Evolutionary conservation across 2,113 vertebrate genomes (phyloP).

Genomic region (Pristiophorus japonicus): DNA sequence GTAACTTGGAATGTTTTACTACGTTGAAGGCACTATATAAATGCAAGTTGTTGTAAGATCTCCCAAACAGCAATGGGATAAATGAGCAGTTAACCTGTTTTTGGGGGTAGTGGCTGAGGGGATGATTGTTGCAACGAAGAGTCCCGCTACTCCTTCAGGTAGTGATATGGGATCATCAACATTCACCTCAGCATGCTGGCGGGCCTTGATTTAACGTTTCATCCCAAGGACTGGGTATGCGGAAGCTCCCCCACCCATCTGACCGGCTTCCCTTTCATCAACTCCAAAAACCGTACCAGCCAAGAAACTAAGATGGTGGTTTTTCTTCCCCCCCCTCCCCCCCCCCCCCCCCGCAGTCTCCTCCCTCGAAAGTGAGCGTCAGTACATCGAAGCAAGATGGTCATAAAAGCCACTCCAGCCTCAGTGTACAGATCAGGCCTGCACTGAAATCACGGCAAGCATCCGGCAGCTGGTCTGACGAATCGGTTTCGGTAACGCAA

Average conservation of each 20-base stretch:
- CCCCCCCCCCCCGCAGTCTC: slow-evolving; percentile 43
- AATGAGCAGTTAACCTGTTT: not conserved
- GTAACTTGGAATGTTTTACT: not conserved
- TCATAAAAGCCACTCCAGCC: slow-evolving; percentile 52
- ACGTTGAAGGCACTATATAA: not conserved
- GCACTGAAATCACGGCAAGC: slow-evolving; percentile 56
- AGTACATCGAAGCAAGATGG: slow-evolving; percentile 65
- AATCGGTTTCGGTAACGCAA: slow-evolving; percentile 65
- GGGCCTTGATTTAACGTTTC: not conserved
- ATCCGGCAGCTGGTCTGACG: slow-evolving; percentile 63
- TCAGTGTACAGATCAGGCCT: slow-evolving; percentile 56
- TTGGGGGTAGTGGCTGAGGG: not conserved
- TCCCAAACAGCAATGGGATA: not conserved
- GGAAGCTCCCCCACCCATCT: not conserved
- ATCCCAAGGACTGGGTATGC: not conserved
- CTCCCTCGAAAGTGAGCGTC: slow-evolving; percentile 61
- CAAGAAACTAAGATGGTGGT: not conserved
- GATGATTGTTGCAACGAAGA: not conserved
- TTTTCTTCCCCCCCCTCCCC: not conserved
- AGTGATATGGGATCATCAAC: not conserved
- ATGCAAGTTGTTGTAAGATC: not conserved
- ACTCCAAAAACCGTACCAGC: not conserved
- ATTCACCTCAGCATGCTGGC: not conserved
- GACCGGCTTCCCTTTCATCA: not conserved
- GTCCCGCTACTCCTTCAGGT: not conserved